Base-by-base conservation (phyloP, 2,797 vertebrate species). In the Glyptemys insculpta region DNA sequence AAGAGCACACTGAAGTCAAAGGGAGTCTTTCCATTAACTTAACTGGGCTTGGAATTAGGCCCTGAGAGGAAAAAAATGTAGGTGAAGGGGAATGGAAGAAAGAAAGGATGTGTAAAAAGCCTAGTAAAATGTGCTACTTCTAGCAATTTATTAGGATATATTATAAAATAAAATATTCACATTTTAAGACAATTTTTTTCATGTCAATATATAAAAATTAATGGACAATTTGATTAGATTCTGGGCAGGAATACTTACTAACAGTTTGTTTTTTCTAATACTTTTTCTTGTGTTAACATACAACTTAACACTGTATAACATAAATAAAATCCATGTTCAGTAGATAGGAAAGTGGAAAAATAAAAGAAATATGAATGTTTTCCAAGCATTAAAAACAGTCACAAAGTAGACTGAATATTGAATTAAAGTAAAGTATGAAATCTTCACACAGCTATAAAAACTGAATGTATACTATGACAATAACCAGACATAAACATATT, bases 151-250 rank as follows among this genome's bases (percentile, higher is more conserved):
- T 2, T 79, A 12, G n/a, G 21, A 41, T 41, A 41, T 72, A 41
- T 72, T 23, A 6, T 72, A 23, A 72, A 74, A 62, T 56, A 91
- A 65, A 74, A 4, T 37, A 47, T 84, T 95, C 34, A 29, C 74
- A 3, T 79, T 79, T 7, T 65, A 44, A 81, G 23, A 85, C 27
- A 57, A 11, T 88, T 8, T 93, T 93, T 12, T 54, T 89, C 21
- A 8, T 65, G 52, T 85, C 41, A 76, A 25, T 76, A 44, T 47
- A 44, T 47, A 87, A 27, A 49, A 79, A 14, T 72, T 59, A n/a
- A 88, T 18, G 2, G 87, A 0, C 8, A 93, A 72, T 92, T 91
- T 88, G 34, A 92, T 83, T 91, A 8, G 89, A 56, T 91, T 95
- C 90, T 92, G 23, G 14, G 86, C 6, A 54, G 14, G 93, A 91